Evolutionary conservation across 2,797 vertebrate species (phyloP).

Genomic region (Ptychadena robeensis): DNA sequence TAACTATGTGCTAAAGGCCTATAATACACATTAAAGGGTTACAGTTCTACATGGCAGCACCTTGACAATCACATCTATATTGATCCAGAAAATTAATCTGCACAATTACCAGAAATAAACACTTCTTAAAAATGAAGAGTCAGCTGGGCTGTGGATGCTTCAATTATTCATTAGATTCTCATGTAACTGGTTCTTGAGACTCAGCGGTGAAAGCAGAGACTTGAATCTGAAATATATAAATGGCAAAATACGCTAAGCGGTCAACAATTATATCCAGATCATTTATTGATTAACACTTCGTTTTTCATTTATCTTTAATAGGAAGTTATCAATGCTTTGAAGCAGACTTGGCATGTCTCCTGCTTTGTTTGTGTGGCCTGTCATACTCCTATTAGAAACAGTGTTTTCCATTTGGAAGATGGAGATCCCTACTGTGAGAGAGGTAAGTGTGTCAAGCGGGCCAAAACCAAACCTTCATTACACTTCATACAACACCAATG

Average conservation of each 20-base stretch:
- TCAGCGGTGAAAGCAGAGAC: conserved; percentile 52
- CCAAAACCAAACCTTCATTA: neutral
- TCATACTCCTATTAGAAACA: conserved; percentile 92
- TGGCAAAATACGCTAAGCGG: conserved; percentile 56
- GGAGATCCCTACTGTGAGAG: conserved; percentile 95
- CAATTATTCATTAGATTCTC: conserved; percentile 50
- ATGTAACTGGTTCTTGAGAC: conserved; percentile 43
- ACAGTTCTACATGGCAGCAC: conserved; percentile 11
- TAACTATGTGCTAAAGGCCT: neutral
- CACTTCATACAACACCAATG: neutral
- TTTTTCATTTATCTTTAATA: conserved; percentile 69
- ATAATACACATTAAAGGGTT: neutral
- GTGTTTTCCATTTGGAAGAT: conserved; percentile 96
- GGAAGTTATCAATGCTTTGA: conserved; percentile 98
- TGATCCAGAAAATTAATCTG: conserved; percentile 48
- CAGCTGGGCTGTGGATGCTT: neutral
- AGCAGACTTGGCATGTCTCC: conserved; percentile 96
- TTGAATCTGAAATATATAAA: conserved; percentile 47
- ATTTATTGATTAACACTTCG: conserved; percentile 63
- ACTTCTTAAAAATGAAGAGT: conserved; percentile 38
- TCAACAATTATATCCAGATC: conserved; percentile 61
- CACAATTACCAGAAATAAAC: conserved; percentile 58
- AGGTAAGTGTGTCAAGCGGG: conserved; percentile 75
- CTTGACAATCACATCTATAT: conserved; percentile 48
- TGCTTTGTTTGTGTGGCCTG: conserved; percentile 94